Evolutionary conservation across 2,888 invertebrate species (phyloP), one percentile per base, ranked within the genome.

Genomic region (Eretmocerus hayati): DNA sequence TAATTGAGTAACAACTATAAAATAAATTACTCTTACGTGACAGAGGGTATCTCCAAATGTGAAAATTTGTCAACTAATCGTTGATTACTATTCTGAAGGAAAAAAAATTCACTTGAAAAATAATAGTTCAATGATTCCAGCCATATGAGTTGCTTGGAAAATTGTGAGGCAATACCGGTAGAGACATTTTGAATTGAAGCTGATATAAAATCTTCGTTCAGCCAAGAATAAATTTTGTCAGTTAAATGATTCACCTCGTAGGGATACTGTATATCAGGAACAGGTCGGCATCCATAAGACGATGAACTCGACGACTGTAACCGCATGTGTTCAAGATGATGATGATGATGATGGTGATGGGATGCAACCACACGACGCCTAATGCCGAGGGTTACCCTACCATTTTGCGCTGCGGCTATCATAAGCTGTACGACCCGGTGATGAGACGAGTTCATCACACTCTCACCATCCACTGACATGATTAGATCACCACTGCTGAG

Each of bases 401-500:
- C 94, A 56, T 86, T 81, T 23, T 85, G 77, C 0, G 92, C 91
- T 0, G 96, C 94, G 47, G 82, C 80, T 48, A 91, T 90, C 78
- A 97, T 94, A 57, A 92, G 77, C 54, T 91, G 87, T 4, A 97
- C 95, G 1, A 95, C 96, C 60, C 88, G 85, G 56, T 90, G 87
- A 73, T 97, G 96, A 3, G 93, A 90, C 2, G 92, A 88, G 60
- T 87, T 87, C 58, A 85, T 77, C 35, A 92, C 85, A 56, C 84
- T 83, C 35, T 84, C 79, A 16, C 89, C 89, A 72, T 99, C 95
- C 46, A 99, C 95, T 46, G 89, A 90, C 44, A 95, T 82, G 52
- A 99, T 89, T 69, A 97, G 85, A 72, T 99, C 99, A 0, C 94
- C 94, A 0, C 91, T 87, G 33, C 85, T 81, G 45, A 99, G 81